phyloP scores from a whole-genome alignment of 2,113 vertebrate species.

The Hyla sarda region DNA sequence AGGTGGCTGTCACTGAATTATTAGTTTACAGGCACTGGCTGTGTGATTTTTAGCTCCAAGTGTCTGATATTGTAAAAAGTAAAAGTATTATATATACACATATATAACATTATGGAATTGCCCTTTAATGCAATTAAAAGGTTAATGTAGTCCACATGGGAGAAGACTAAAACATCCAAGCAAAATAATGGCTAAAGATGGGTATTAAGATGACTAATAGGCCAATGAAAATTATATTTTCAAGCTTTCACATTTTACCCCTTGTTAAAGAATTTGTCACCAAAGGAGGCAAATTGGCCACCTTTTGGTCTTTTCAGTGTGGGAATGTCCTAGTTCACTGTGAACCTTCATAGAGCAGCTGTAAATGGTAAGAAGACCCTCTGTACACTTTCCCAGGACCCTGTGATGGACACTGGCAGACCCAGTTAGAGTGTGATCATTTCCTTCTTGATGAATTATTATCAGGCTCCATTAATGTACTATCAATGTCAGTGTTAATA shows the following conservation, averaged over 20 bases:
- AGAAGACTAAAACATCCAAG: not conserved
- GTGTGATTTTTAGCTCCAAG: too few relatives aligned
- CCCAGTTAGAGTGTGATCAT: not conserved
- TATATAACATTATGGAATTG: not conserved
- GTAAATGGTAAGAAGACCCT: conserved; percentile 6
- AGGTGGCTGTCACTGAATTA: not conserved
- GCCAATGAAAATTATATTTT: conserved; percentile 41
- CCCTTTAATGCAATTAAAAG: not conserved
- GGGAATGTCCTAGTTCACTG: conserved; percentile 40
- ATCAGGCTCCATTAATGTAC: not conserved
- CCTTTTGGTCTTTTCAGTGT: conserved; percentile 53
- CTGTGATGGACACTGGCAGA: conserved; percentile 9
- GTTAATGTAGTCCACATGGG: not conserved
- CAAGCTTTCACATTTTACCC: conserved; percentile 11
- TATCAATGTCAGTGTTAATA: not conserved
- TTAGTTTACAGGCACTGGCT: not conserved
- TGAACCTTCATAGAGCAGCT: conserved; percentile 46
- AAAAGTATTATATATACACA: too few relatives aligned
- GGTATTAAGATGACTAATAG: not conserved
- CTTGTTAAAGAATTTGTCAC: conserved; percentile 49
- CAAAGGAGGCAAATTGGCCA: conserved; percentile 51
- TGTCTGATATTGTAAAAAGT: too few relatives aligned
- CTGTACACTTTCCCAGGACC: conserved; percentile 28
- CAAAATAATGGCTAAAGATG: not conserved
- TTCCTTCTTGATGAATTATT: not conserved